Conservation (phyloP, 1,140 invertebrate species). For the Hypsibius dujardini region DNA sequence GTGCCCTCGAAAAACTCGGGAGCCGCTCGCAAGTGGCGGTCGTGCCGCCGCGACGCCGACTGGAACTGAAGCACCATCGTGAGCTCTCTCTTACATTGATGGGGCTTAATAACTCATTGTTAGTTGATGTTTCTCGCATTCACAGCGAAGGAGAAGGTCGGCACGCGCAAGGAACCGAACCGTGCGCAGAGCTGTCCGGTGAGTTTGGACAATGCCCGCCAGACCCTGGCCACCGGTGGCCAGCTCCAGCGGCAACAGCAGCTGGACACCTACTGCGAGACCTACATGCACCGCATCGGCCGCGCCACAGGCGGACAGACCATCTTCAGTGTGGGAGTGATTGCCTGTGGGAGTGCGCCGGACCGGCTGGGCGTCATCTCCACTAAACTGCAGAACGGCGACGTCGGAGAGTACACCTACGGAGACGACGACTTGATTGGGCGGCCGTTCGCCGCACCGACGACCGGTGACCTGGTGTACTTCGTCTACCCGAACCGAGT, state of each 20-base stretch:
- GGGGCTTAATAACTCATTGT: too few species aligned
- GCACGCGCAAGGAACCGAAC: too few species aligned
- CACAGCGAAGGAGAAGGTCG: too few species aligned
- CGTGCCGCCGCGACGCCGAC: too few species aligned
- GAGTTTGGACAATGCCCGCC: neutral
- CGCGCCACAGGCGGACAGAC: neutral
- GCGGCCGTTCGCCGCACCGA: neutral
- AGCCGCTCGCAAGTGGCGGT: too few species aligned
- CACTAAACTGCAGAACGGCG: neutral
- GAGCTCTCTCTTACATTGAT: too few species aligned
- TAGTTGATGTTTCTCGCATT: too few species aligned
- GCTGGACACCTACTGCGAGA: constrained; percentile 16
- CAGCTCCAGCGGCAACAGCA: neutral
- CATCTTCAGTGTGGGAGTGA: constrained; percentile 5
- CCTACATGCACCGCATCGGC: constrained; percentile 13
- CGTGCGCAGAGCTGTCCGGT: neutral
- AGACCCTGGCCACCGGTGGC: neutral
- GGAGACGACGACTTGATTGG: neutral
- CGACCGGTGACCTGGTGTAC: neutral
- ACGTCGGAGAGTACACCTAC: constrained; percentile 8
- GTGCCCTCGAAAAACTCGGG: too few species aligned
- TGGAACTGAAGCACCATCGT: too few species aligned
- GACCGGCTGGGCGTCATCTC: neutral
- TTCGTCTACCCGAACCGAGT: constrained; percentile 10
- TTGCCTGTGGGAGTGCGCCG: neutral